Evolutionary conservation across 2,113 vertebrate genomes (phyloP).

Genomic region (Osmerus eperlanus): DNA sequence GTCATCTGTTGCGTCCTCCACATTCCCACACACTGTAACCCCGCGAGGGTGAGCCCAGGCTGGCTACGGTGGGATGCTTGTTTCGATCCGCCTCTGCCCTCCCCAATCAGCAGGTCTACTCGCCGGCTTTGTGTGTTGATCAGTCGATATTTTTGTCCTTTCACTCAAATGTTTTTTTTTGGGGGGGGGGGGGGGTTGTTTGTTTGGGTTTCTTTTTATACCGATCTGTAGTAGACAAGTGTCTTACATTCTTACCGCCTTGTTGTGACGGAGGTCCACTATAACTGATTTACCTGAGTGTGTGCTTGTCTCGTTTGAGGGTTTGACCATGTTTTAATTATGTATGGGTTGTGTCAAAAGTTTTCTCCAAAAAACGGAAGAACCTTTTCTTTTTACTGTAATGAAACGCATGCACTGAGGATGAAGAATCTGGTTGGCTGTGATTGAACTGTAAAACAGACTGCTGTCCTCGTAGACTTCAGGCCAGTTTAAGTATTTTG

Average conservation of each 20-base stretch:
- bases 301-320: slow-evolving; percentile 1
- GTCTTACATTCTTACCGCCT: slow-evolving; percentile 38
- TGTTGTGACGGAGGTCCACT: slow-evolving; percentile 13
- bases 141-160: background rate
- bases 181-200: background rate
- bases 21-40: background rate
- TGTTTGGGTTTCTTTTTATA: background rate
- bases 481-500: background rate
- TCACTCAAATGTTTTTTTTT: background rate
- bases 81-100: slow-evolving; percentile 11
- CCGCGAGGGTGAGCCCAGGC: background rate
- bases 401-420: slow-evolving; percentile 20
- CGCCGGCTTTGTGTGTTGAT: background rate
- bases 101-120: slow-evolving; percentile 30
- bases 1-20: slow-evolving; percentile 7
- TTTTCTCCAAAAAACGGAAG: background rate
- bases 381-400: background rate
- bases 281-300: slow-evolving; percentile 15
- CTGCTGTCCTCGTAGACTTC: slow-evolving; percentile 13
- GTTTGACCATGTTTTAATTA: slow-evolving; percentile 15
- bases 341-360: slow-evolving; percentile 35
- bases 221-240: slow-evolving; percentile 11
- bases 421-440: background rate
- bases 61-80: background rate
- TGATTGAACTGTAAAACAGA: background rate